Evolutionary conservation across 1,140 invertebrate genomes (phyloP).

Genomic region (Hermetia illucens): DNA sequence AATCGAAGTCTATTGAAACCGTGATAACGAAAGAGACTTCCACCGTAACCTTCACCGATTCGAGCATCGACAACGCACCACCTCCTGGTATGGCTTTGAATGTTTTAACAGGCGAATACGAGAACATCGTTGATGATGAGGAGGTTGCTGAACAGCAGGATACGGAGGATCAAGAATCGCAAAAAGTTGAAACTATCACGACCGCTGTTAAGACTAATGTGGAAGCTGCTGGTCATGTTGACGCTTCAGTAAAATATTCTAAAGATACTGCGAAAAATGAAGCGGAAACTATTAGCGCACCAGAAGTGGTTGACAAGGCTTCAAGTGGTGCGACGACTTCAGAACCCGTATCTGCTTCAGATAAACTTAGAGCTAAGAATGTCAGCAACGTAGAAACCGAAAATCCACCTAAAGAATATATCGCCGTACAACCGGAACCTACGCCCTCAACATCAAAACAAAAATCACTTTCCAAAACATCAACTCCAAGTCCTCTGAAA

Average conservation of each 20-base stretch:
- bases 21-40: background rate
- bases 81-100: background rate
- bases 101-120: conserved; percentile 1
- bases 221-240: background rate
- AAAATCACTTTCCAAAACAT: too few relatives aligned
- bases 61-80: background rate
- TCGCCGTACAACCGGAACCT: too few relatives aligned
- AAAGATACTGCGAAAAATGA: conserved; percentile 2
- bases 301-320: background rate
- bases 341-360: too few relatives aligned
- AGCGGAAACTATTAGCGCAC: conserved; percentile 6
- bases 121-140: background rate
- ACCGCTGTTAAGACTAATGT: background rate
- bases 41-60: background rate
- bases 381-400: too few relatives aligned
- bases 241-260: too few relatives aligned
- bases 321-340: too few relatives aligned
- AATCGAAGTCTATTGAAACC: background rate
- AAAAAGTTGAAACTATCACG: background rate
- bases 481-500: too few relatives aligned
- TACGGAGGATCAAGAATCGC: background rate
- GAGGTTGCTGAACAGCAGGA: background rate
- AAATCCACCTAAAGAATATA: too few relatives aligned
- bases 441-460: too few relatives aligned
- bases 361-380: too few relatives aligned